Percentiles rank a stretch among this genome's conserved stretches.
These are phyloP conservation scores for Mormoops blainvillei DNA, from an alignment of 2,113 vertebrate genomes.

Conservation along the genomic window DNA sequence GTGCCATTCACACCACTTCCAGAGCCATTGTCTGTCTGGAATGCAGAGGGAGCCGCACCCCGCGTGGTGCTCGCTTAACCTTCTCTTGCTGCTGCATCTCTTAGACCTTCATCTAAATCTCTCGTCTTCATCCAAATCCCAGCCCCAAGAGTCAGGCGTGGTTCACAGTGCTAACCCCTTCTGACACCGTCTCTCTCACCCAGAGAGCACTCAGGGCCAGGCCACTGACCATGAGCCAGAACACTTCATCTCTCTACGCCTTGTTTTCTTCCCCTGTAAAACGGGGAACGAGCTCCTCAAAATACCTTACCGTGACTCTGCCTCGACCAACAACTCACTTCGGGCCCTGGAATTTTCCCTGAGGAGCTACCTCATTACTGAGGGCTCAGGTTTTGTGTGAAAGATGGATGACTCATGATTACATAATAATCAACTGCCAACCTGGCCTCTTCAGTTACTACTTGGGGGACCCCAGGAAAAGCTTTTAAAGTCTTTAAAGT, in stretches of 20 bases:
- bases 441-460: background rate
- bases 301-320: background rate
- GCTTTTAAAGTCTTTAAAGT: background rate
- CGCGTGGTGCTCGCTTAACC: background rate
- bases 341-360: background rate
- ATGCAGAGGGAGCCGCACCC: background rate
- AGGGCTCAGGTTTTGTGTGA: background rate
- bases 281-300: background rate
- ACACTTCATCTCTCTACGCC: too few species aligned
- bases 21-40: conserved; percentile 71
- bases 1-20: conserved; percentile 69
- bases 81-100: background rate
- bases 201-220: background rate
- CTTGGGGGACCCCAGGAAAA: background rate
- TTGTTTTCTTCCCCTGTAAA: background rate
- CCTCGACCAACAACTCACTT: background rate
- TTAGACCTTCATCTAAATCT: background rate
- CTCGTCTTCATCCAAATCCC: background rate
- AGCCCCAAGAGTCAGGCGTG: accelerated
- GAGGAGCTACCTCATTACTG: background rate
- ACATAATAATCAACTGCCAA: background rate
- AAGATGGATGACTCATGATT: background rate
- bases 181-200: background rate
- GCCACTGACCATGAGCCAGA: background rate
- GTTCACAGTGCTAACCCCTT: background rate